Evolutionary conservation across 1,140 invertebrate species (phyloP).

Genomic region (Bombus waltoni): DNA sequence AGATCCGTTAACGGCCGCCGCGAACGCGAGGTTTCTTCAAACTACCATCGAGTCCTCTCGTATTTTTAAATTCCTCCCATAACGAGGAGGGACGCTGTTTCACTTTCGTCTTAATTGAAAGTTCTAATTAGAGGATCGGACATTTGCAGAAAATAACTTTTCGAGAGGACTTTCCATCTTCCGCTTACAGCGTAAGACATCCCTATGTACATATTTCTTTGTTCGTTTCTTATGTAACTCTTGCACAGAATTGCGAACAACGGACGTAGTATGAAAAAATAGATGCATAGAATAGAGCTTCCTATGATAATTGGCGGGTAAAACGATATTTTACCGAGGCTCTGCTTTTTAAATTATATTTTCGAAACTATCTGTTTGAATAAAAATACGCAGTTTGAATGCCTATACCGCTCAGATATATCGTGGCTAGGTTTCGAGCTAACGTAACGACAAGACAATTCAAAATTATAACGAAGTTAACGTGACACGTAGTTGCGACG

Average conservation of each 20-base stretch:
- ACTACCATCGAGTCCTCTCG: neutral
- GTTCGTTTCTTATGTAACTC: no score
- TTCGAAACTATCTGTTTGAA: no score
- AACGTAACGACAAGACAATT: neutral
- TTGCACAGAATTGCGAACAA: no score
- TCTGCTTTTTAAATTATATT: no score
- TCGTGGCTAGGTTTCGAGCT: neutral
- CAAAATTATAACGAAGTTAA: neutral
- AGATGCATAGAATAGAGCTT: no score
- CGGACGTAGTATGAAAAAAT: no score
- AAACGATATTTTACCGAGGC: no score
- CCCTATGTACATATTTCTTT: neutral
- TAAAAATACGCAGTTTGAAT: no score
- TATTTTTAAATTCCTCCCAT: neutral
- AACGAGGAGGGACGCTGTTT: neutral
- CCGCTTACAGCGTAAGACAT: neutral
- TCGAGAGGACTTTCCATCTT: neutral
- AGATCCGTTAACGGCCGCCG: conserved; percentile 43
- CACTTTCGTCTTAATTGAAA: neutral
- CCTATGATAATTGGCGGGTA: no score
- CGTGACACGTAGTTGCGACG: neutral
- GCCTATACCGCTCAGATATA: neutral
- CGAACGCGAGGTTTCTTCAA: neutral
- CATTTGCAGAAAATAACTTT: neutral
- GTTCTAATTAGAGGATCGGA: neutral